phyloP scores from a whole-genome alignment of 1,140 invertebrate species.

The Lepidurus packardi region DNA sequence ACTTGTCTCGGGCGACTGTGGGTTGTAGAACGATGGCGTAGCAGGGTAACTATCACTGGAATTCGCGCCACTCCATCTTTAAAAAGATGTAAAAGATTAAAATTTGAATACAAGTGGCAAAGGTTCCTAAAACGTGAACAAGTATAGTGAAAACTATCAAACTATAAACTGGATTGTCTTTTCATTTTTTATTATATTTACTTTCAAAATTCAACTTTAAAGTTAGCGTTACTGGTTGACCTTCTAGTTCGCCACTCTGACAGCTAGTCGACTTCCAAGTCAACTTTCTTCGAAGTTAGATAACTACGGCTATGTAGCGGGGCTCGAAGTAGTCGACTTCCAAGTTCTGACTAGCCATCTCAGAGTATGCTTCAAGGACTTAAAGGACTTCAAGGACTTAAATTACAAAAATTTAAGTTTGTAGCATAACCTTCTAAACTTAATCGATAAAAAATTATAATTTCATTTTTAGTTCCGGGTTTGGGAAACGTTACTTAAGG shows the following conservation, averaged over 20 bases:
- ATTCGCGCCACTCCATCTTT: neutral
- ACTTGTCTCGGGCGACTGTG: constrained; percentile 35
- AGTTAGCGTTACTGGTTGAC: neutral
- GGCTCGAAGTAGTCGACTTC: too few relatives aligned
- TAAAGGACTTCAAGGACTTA: too few relatives aligned
- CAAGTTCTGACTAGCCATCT: too few relatives aligned
- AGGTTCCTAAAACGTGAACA: neutral
- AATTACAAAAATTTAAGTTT: too few relatives aligned
- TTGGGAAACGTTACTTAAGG: neutral
- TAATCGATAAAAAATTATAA: too few relatives aligned
- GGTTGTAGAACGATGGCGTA: constrained; percentile 32
- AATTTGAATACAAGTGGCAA: constrained; percentile 5
- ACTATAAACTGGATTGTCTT: neutral
- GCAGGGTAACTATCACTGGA: constrained; percentile 35
- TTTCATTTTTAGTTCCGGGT: neutral
- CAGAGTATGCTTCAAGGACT: too few relatives aligned
- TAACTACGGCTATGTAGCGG: too few relatives aligned
- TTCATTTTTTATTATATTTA: neutral
- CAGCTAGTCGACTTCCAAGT: too few relatives aligned
- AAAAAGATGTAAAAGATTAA: neutral
- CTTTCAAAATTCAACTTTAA: neutral
- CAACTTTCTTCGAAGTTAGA: too few relatives aligned
- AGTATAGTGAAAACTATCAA: neutral
- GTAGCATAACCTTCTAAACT: too few relatives aligned
- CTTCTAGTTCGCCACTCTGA: too few relatives aligned